Base-by-base conservation (phyloP, 2,113 vertebrate genomes). In the Ceyx cyanopectus region DNA sequence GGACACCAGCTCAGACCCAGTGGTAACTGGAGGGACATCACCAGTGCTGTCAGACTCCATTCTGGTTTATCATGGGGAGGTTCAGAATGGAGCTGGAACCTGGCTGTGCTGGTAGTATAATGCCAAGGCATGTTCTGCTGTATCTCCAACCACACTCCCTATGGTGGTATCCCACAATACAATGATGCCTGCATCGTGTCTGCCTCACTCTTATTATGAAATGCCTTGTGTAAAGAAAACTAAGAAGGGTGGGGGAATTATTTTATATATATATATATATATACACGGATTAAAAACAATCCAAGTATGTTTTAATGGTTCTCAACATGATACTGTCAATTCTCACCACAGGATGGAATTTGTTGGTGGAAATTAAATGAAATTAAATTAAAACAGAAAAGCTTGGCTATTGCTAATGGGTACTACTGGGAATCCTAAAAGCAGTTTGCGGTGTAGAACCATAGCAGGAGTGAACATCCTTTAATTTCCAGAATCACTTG, bases 381-480 rank as follows among this genome's bases (percentile, higher is more conserved):
- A 85, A 88, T 92, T 77, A 93, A 96, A 96, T 93, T 94, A 90
- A 93, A 95, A 63, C 84, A 90, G 95, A 88, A 94, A 93, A 87
- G 77, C 84, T 87, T 85, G 83, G 74, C 81, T 92, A 11, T 87
- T 93, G 89, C 92, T 94, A 96, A 95, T 93, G 90, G 89, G 77
- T 82, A 79, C 92, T 81, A 81, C 89, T 93, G 92, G 86, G 93
- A 95, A 77, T 74, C 89, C 74, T 96, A 89, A 96, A 95, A 96
- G 22, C 69, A n/a, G 50, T 92, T 94, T 84, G 37, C 51, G 81
- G 30, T 21, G 62, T 85, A 50, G 77, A 90, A 68, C 69, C 27
- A 17, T 79, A 90, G 57, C 66, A 81, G 70, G 74, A 92, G 74
- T 34, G 95, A 95, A 85, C 92, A 92, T 92, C 92, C 72, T 82